A percentile compares a stretch with the other conserved stretches of the same genome.
Conservation (phyloP, 2,113 vertebrate species). For the Aspidoscelis tigris region DNA sequence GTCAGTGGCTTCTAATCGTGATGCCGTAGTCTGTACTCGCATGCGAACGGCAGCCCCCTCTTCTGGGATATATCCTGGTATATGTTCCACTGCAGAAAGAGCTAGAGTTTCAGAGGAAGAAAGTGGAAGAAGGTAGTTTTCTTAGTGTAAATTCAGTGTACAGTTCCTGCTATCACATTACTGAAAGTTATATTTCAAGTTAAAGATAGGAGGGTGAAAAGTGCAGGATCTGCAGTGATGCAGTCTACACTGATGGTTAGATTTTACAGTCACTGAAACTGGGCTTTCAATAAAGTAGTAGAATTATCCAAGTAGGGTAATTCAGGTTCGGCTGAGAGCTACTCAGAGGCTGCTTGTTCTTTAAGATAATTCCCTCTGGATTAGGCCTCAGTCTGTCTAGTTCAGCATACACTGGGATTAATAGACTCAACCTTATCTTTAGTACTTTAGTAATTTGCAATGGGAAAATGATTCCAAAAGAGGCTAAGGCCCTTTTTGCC, state of each 20-base stretch:
- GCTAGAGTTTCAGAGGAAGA: too few species aligned
- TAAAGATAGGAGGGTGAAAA: neutral
- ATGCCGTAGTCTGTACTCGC: too few species aligned
- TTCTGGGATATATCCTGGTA: too few species aligned
- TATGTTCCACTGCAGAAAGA: too few species aligned
- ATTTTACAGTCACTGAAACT: slow-evolving; percentile 13
- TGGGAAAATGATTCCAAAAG: neutral
- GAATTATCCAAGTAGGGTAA: slow-evolving; percentile 1
- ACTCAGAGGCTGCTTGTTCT: slow-evolving; percentile 13
- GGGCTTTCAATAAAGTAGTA: slow-evolving; percentile 2
- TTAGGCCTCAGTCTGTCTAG: too few species aligned
- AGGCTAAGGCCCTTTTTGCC: too few species aligned
- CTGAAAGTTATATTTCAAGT: neutral
- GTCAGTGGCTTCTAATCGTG: neutral
- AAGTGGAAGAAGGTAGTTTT: too few species aligned
- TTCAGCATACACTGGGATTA: too few species aligned
- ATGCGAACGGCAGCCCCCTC: too few species aligned
- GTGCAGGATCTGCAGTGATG: neutral
- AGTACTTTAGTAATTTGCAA: too few species aligned
- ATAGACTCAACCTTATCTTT: too few species aligned
- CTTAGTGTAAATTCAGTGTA: neutral
- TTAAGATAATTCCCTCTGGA: too few species aligned
- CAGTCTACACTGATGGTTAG: neutral
- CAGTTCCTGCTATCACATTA: neutral
- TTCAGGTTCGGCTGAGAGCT: slow-evolving; percentile 22